A percentile compares a stretch with the other conserved stretches of the same genome.
phyloP scores from a whole-genome alignment of 2,797 vertebrate genomes.

The Myiothlypis chrysogaster region DNA sequence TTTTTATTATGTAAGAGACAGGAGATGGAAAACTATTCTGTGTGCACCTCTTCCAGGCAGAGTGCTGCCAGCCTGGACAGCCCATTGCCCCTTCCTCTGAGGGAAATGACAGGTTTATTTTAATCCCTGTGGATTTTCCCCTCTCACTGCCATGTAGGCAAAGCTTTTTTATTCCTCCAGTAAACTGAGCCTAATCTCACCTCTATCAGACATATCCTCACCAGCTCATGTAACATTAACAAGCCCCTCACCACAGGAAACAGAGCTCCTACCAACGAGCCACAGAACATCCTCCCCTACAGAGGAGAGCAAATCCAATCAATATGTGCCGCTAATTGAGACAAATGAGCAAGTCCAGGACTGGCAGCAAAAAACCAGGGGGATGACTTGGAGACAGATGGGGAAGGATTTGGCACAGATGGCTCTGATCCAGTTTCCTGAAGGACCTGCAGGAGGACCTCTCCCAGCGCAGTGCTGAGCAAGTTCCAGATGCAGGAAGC shows the following conservation, averaged over 20 bases:
- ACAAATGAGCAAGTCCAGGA: background rate
- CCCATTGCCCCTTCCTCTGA: background rate
- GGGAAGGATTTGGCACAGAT: background rate
- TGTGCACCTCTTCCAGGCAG: background rate
- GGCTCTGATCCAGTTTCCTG: background rate
- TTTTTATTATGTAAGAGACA: background rate
- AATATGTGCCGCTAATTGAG: background rate
- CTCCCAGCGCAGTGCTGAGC: background rate
- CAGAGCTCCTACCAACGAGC: background rate
- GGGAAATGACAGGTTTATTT: background rate
- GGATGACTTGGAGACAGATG: background rate
- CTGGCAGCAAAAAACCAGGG: background rate
- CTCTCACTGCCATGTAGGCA: rapidly evolving
- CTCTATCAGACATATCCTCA: background rate
- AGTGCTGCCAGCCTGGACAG: background rate
- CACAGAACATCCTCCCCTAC: background rate
- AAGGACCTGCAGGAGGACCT: background rate
- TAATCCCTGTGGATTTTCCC: background rate
- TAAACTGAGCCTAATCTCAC: background rate
- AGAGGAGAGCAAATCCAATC: background rate
- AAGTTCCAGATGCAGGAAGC: background rate
- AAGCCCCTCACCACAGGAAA: background rate
- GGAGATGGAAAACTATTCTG: background rate
- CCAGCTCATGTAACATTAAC: background rate
- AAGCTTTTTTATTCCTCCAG: background rate